Evolutionary conservation across 2,797 vertebrate genomes (phyloP), one percentile per base, ranked within the genome.

Genomic region (Bryconaethiops microstoma): DNA sequence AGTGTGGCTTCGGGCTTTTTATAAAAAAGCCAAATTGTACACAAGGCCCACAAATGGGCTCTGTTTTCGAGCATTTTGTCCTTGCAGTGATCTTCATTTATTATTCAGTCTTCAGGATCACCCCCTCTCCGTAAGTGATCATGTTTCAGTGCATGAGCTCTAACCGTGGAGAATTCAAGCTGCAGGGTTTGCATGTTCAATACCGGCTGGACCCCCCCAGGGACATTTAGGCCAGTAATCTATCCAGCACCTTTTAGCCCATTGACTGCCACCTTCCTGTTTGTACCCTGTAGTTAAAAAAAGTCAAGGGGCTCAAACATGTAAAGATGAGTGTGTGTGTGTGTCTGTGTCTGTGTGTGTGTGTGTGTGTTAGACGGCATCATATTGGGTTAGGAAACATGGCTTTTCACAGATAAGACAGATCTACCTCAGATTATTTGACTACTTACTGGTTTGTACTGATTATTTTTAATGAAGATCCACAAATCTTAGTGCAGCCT

Each of bases 51-150:
- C 50, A 42, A 74, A 5, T 25, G 40, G 48, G 29, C 39, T 74
- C 57, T 62, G 67, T 77, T 74, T 82, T 52, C 23, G 45, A 17
- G 52, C 29, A 23, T 63, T 76, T 69, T 45, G 71, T 59, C 83
- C 84, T 88, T 90, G 83, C 19, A 2, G 72, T 78, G 74, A 84
- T 86, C 85, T 86, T 88, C 74, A 80, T 90, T 68, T 83, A 86
- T 88, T 87, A 90, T 87, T 89, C 68, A 88, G 71, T 86, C 57
- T 69, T 83, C 42, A 74, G 55, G 69, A 69, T 84, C 78, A 83
- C 75, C 64, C 54, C 71, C 73, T 82, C 72, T 78, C 79, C 63
- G 74, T 67, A 57, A 70, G 80, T 76, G 84, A 86, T 88, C 80
- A 19, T 25, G 68, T 88, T 85, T 87, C 87, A 85, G 82, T 82